Conservation (phyloP, 2,888 invertebrate genomes). For the Protophormia terraenovae region DNA sequence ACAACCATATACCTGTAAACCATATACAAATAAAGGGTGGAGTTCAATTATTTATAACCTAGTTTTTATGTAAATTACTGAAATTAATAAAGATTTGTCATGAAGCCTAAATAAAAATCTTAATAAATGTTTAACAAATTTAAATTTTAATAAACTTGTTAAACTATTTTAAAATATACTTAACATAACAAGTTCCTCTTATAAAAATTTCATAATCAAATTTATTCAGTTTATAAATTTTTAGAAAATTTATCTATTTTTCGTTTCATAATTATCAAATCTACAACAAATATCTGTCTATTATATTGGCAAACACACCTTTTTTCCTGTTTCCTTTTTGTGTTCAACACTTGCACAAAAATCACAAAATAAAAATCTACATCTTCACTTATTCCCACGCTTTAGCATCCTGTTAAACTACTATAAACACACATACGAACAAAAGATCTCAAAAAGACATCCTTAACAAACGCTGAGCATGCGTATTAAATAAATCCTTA, state of each 20-base stretch:
- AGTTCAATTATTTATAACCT: too few species aligned
- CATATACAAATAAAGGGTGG: too few species aligned
- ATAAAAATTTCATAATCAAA: too few species aligned
- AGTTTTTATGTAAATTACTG: too few species aligned
- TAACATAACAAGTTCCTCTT: too few species aligned
- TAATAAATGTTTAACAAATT: too few species aligned
- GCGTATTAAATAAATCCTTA: slow-evolving; percentile 25
- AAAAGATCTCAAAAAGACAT: neutral
- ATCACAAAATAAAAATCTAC: slow-evolving; percentile 4
- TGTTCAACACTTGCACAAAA: neutral
- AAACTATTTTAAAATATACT: too few species aligned
- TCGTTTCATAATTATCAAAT: neutral
- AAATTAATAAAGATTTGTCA: too few species aligned
- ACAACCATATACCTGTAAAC: too few species aligned
- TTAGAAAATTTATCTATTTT: neutral
- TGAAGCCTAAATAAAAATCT: too few species aligned
- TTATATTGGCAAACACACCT: neutral
- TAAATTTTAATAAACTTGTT: too few species aligned
- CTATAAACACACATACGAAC: neutral
- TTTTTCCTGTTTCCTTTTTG: slow-evolving; percentile 43
- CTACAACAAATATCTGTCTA: neutral
- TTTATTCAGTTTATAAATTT: neutral
- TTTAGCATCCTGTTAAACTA: slow-evolving; percentile 43
- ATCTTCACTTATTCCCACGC: slow-evolving; percentile 57
- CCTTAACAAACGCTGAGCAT: neutral